Evolutionary conservation across 2,113 vertebrate genomes (phyloP), one percentile per base, ranked within the genome.

Genomic region (Perognathus longimembris): DNA sequence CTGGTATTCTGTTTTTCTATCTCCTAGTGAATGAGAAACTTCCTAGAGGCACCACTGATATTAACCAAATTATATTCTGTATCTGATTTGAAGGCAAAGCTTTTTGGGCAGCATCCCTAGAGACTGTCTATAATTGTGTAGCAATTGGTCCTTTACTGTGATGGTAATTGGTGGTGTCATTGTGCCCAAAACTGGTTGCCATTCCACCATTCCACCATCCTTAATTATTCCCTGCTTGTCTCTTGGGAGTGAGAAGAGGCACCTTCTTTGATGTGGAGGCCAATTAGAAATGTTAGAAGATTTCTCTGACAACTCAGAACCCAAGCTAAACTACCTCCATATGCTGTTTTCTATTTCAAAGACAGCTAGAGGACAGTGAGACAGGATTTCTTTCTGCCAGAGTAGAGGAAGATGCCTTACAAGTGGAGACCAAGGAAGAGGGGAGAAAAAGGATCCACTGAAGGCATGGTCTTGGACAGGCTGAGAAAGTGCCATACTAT

Each of bases 301-400:
- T 76, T n/a, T 7, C 82, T 88, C 69, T 88, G 84, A 90, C 77
- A 78, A 88, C 26, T 2, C 7, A 78, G 80, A 40, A 42, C 7
- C 1, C 21, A 94, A 42, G 84, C 95, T 81, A 91, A 93, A 88
- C 73, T 34, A 84, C 90, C 86, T 91, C 93, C 94, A 87, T 67
- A 88, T 97, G 89, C 83, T 86, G 82, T 93, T 94, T 96, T 91
- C 42, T 38, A 38, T 42, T 10, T 93, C 1, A 85, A 66, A 88
- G 78, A 81, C 28, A 74, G 69, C 34, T 3, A 0, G 22, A 71
- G 61, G 38, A 24, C 26, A 38, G 61, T 69, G 64, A 54, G 26
- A 36, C 40, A n/a, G 50, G n/a, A 40, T 84, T 38, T 81, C 63
- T 85, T 89, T 34, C 28, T 74, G 30, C 86, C 32, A 78, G 34